Conservation (phyloP, 2,113 vertebrate genomes). For the Azemiops feae region DNA sequence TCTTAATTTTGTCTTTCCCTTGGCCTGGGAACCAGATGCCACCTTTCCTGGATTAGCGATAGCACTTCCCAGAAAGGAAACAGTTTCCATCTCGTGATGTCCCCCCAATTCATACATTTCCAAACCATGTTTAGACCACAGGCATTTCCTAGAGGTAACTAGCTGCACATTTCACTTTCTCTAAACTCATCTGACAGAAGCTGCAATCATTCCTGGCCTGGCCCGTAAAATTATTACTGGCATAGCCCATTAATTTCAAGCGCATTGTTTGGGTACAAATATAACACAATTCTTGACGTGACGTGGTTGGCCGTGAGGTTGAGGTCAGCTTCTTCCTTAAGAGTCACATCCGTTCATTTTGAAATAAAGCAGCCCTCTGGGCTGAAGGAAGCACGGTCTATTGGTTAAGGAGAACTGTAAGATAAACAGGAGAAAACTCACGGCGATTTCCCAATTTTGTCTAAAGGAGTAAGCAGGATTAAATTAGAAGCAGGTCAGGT, state of each 20-base stretch:
- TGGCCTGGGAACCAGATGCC: neutral
- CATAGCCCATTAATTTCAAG: neutral
- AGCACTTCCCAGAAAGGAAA: neutral
- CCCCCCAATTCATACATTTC: neutral
- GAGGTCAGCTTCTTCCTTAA: neutral
- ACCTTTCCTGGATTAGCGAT: neutral
- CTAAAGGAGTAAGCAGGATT: neutral
- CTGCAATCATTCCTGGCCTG: neutral
- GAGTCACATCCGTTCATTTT: neutral
- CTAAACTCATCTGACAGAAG: neutral
- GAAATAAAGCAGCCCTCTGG: neutral
- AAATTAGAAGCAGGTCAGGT: neutral
- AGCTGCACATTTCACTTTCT: neutral
- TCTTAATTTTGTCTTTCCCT: neutral
- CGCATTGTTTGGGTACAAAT: slow-evolving; percentile 2
- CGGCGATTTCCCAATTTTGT: neutral
- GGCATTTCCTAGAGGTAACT: neutral
- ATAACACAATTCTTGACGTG: neutral
- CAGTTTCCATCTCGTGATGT: neutral
- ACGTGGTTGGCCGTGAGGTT: neutral
- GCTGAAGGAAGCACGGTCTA: neutral
- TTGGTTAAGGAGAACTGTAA: neutral
- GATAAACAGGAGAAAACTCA: neutral
- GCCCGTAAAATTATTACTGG: neutral
- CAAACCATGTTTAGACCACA: neutral